These are phyloP conservation scores for Phataginus tetradactyla DNA, from an alignment of 2,797 vertebrate species.

Conservation along the genomic window DNA sequence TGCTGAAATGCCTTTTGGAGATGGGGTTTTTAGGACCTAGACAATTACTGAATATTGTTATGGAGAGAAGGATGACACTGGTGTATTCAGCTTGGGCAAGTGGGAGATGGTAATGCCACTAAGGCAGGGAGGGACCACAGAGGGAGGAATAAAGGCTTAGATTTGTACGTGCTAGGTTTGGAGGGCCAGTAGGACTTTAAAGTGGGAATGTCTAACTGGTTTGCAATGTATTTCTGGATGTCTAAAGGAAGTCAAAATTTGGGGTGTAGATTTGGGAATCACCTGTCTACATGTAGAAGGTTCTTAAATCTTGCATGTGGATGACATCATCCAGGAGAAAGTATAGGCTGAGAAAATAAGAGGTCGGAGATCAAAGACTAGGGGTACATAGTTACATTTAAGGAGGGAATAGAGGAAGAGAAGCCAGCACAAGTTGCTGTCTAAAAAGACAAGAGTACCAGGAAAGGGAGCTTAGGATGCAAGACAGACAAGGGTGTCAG, in stretches of 20 bases:
- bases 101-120: not conserved
- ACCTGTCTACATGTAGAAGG: not conserved
- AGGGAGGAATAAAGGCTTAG: no score
- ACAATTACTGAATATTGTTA: not conserved
- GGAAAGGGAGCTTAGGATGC: not conserved
- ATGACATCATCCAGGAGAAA: not conserved
- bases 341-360: not conserved
- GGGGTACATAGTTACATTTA: not conserved
- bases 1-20: not conserved
- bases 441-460: not conserved
- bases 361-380: not conserved
- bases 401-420: not conserved
- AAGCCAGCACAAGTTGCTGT: not conserved
- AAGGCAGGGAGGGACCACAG: not conserved
- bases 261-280: not conserved
- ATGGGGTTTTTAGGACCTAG: not conserved
- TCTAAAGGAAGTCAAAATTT: slow-evolving; percentile 6
- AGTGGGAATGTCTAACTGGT: not conserved
- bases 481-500: not conserved
- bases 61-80: not conserved
- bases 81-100: not conserved
- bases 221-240: not conserved
- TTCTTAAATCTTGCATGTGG: not conserved
- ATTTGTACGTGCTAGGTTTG: not conserved
- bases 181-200: not conserved